phyloP scores from a whole-genome alignment of 2,888 invertebrate genomes.

The Troglohyphantes excavatus region DNA sequence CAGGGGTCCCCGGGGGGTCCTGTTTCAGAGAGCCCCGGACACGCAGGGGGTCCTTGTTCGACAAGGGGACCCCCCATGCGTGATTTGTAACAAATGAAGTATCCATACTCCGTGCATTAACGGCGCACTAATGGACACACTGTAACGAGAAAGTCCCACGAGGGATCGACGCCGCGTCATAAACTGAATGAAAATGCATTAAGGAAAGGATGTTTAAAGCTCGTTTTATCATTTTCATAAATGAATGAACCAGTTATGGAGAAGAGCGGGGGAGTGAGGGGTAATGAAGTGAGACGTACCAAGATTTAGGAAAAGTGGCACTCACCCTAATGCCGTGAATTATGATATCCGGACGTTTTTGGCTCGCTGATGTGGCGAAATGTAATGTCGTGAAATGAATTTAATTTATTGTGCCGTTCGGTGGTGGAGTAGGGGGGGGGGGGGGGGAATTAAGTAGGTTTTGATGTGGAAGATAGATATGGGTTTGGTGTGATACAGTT shows the following conservation, averaged over 20 bases:
- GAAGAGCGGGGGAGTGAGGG: background rate
- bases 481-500: background rate
- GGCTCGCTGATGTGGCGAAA: conserved; percentile 13
- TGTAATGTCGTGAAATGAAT: conserved; percentile 49
- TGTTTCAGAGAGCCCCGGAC: conserved; percentile 46
- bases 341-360: conserved; percentile 35
- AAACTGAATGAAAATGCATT: conserved; percentile 62
- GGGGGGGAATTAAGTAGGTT: background rate
- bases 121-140: conserved; percentile 64
- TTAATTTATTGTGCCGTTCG: conserved; percentile 34
- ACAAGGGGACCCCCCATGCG: conserved; percentile 64
- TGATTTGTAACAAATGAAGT: conserved; percentile 75
- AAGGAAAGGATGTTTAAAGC: conserved; percentile 66
- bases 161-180: conserved; percentile 34
- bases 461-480: background rate
- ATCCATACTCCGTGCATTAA: conserved; percentile 58
- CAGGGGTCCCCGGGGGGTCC: conserved; percentile 54
- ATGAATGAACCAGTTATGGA: conserved; percentile 22
- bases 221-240: conserved; percentile 75
- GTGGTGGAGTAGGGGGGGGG: background rate
- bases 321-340: conserved; percentile 39
- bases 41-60: conserved; percentile 55
- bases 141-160: conserved; percentile 13
- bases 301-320: conserved; percentile 47
- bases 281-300: conserved; percentile 49